Base-by-base conservation (phyloP, 2,888 invertebrate species). In the Melangyna quadrimaculata region DNA sequence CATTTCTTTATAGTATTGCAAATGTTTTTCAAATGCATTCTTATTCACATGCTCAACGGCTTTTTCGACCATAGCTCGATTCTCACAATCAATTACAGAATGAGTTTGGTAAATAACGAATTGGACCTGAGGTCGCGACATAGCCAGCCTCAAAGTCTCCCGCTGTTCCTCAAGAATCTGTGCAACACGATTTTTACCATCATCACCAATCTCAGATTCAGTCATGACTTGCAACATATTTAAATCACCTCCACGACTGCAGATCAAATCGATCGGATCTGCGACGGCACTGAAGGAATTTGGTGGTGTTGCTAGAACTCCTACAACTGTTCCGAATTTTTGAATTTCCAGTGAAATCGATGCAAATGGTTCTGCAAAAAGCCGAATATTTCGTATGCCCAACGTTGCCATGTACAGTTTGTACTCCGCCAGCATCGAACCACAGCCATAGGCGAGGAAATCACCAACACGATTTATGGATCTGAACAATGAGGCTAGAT, bases 41-140 rank as follows among this genome's bases (percentile, higher is more conserved):
- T 94, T 93, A 89, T 97, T 97, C 0, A 96, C 94, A 88, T 95
- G 94, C 0, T 94, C 93, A 0, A 96, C 93, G 0, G 95, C 94
- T 51, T 94, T 93, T 0, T 94, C 92, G 19, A 96, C 94, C 94
- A 97, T 96, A 27, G 94, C 94, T 51, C 93, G 93, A 87, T 97
- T 97, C 91, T 97, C 97, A 0, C 95, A 94, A 40, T 94, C 94
- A 51, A 96, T 92, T 67, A 95, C 94, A 0, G 96, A 96, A 92
- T 97, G 96, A 0, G 96, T 96, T 90, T 96, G 96, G 89, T 97
- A 97, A 37, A 97, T 91, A 14, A 97, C 94, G 84, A 97, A 93
- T 90, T 97, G 97, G 27, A 97, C 95, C 93, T 96, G 96, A 0
- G 97, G 97, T 70, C 95, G 94, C 0, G 96, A 96, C 94, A 97